Percentiles rank a stretch among this genome's conserved stretches.
These are phyloP conservation scores for Rhimphoctona megacephalus DNA, from an alignment of 2,888 invertebrate species.

Conservation along the genomic window DNA sequence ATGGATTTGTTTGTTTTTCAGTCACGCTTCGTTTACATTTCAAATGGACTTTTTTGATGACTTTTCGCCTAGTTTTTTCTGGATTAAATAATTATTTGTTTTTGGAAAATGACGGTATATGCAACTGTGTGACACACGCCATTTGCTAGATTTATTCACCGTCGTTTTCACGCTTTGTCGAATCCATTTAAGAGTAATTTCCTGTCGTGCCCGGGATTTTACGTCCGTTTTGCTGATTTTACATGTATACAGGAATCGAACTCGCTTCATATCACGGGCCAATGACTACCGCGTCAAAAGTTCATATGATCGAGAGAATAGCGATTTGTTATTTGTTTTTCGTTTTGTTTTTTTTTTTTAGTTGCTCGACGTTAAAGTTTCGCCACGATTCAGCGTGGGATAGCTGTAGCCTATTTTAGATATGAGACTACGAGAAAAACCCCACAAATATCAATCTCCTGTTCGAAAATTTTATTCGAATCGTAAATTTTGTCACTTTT, in stretches of 20 bases:
- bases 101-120: background rate
- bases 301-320: conserved; percentile 39
- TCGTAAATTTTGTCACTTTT: background rate
- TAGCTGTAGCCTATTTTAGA: conserved; percentile 36
- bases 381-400: conserved; percentile 59
- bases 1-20: background rate
- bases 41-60: background rate
- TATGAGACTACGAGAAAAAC: conserved; percentile 38
- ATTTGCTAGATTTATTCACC: conserved; percentile 46
- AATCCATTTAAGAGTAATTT: conserved; percentile 75
- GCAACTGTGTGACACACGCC: conserved; percentile 14
- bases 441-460: background rate
- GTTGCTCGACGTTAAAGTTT: conserved; percentile 57
- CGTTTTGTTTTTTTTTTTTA: conserved; percentile 37
- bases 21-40: background rate
- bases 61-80: background rate
- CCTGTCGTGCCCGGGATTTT: conserved; percentile 73
- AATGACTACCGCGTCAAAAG: conserved; percentile 68
- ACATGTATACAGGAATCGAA: conserved; percentile 41
- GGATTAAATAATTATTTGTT: background rate
- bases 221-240: conserved; percentile 55
- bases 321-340: conserved; percentile 9
- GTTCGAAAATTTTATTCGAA: background rate
- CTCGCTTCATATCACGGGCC: conserved; percentile 66
- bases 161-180: conserved; percentile 71